Evolutionary conservation across 2,888 invertebrate genomes (phyloP).

Genomic region (Syritta pipiens): DNA sequence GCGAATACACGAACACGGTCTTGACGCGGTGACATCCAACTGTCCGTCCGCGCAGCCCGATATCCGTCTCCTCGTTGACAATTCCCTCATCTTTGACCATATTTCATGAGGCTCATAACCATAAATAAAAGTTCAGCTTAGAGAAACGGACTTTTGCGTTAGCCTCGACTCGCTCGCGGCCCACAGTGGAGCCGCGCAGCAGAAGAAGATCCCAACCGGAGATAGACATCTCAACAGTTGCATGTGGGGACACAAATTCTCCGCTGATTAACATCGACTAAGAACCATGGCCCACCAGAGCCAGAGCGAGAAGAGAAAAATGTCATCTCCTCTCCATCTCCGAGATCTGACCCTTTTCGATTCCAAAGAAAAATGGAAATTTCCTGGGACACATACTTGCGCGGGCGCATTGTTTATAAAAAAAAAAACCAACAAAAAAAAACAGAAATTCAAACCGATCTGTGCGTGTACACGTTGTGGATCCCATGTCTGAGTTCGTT

Average conservation of each 20-base stretch:
- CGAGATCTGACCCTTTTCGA: constrained; percentile 66
- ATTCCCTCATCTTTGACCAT: constrained; percentile 60
- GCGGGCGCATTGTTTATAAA: constrained; percentile 26
- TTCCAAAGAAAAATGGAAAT: constrained; percentile 67
- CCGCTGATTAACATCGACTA: constrained; percentile 45
- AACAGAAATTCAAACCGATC: not conserved
- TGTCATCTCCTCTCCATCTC: constrained; percentile 49
- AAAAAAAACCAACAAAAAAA: constrained; percentile 29
- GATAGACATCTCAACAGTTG: constrained; percentile 27
- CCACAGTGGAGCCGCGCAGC: not conserved
- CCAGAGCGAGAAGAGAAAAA: constrained; percentile 23
- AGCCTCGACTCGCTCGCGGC: not conserved
- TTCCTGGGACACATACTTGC: constrained; percentile 30
- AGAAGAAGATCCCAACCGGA: constrained; percentile 22
- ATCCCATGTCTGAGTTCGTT: constrained; percentile 49
- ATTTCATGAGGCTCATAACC: constrained; percentile 63
- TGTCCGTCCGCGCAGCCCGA: constrained; percentile 29
- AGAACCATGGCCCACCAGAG: not conserved
- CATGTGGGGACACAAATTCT: constrained; percentile 43
- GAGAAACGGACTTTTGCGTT: constrained; percentile 47
- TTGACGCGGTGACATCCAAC: constrained; percentile 50
- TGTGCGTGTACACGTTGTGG: not conserved
- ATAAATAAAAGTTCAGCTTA: constrained; percentile 64
- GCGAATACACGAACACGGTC: constrained; percentile 53
- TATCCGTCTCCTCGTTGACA: constrained; percentile 51